Evolutionary conservation across 1,140 invertebrate species (phyloP), one percentile per base, ranked within the genome.

Genomic region (Drosophila lacteicornis): DNA sequence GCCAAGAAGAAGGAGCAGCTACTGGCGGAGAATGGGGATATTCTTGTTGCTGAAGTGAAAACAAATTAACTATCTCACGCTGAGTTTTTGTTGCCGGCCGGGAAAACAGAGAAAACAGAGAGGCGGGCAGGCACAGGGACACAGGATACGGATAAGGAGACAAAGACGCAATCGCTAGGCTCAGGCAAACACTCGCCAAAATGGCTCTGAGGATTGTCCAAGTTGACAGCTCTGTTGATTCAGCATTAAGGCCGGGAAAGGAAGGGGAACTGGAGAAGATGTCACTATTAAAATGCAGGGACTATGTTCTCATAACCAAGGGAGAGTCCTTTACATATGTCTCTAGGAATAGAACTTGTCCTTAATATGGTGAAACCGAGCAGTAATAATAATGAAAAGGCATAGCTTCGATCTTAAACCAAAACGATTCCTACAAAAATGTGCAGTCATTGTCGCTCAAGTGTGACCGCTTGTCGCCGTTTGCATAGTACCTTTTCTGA

Each of bases 61-160:
- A 88, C 85, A 88, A 88, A 88, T 88, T 88, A 88, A 88, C 84
- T 88, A 88, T 88, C 84, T 88, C 84, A 88, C 80, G 84, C 84
- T 88, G 84, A 68, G 84, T 88, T 90, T 88, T 88, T 88, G 75
- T 79, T 63, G 46, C 46, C 55, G 43, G 25, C 17, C 40, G 50
- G 51, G 65, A 36, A 49, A 46, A 55, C 43, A 75, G 13, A 13
- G 15, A 38, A 4, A 19, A 47, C 17, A 33, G 43, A 53, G 25
- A 33, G 25, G 8, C 22, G 1, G 30, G 8, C 30, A 9, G 30
- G 62, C 42, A 33, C 9, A 27, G 17, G 51, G 51, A 15, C 33
- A 22, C 61, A 38, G 63, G 40, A 57, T 33, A 57, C 25, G 67
- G 45, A 33, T 56, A 43, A 46, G 38, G 25, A 63, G 68, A 49